A percentile compares a stretch with the other conserved stretches of the same genome.
Evolutionary conservation across 2,888 invertebrate species (phyloP).

Genomic region (Pseudanteris insignis): DNA sequence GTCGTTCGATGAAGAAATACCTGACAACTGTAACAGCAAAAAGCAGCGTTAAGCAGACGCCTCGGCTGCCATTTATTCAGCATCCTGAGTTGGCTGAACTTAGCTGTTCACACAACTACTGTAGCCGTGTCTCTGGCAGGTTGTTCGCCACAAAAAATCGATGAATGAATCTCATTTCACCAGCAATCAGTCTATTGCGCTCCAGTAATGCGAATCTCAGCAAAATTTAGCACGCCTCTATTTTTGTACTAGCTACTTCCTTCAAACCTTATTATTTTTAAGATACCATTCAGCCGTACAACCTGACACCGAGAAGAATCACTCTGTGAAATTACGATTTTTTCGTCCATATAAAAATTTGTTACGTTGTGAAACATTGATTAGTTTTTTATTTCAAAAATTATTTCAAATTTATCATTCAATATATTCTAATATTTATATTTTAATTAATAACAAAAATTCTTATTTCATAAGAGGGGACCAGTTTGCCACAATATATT

Average conservation of each 20-base stretch:
- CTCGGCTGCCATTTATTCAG: slow-evolving; percentile 43
- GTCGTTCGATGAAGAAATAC: slow-evolving; percentile 42
- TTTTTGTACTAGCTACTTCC: slow-evolving; percentile 19
- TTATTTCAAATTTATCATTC: no score
- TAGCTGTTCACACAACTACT: slow-evolving; percentile 34
- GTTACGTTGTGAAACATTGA: no score
- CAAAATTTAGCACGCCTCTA: slow-evolving; percentile 26
- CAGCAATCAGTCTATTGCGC: slow-evolving; percentile 50
- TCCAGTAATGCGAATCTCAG: slow-evolving; percentile 23
- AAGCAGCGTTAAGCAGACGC: slow-evolving; percentile 46
- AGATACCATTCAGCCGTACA: slow-evolving; percentile 5
- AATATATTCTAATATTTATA: no score
- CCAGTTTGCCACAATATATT: no score
- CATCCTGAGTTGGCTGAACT: slow-evolving; percentile 35
- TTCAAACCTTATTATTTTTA: slow-evolving; percentile 7
- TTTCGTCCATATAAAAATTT: no score
- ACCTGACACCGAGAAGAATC: neutral
- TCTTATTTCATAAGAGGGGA: no score
- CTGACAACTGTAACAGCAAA: slow-evolving; percentile 28
- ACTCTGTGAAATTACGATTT: neutral
- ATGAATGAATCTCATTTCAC: slow-evolving; percentile 58
- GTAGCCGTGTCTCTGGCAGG: slow-evolving; percentile 37
- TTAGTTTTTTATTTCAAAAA: no score
- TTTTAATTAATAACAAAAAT: no score
- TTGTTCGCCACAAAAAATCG: slow-evolving; percentile 51